A percentile compares a stretch with the other conserved stretches of the same genome.
Evolutionary conservation across 2,797 vertebrate genomes (phyloP).

Genomic region (Benthosema pterotum): DNA sequence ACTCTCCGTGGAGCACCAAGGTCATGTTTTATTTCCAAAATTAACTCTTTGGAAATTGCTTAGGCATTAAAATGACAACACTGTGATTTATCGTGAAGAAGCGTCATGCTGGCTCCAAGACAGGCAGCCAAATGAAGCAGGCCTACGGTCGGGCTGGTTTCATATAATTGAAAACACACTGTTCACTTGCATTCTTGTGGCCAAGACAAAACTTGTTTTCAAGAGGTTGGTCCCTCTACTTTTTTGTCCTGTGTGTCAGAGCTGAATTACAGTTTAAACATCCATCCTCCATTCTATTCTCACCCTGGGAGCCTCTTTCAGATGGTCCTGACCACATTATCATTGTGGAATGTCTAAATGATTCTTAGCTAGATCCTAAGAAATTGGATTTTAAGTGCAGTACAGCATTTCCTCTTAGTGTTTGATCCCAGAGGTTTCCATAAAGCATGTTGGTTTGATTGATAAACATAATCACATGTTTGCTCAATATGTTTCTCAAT

Average conservation of each 20-base stretch:
- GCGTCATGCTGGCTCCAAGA: constrained; percentile 38
- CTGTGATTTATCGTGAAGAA: constrained; percentile 45
- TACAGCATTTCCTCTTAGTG: constrained; percentile 21
- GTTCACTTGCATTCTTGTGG: constrained; percentile 62
- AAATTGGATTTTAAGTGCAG: constrained; percentile 36
- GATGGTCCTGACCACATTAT: constrained; percentile 51
- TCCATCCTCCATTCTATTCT: constrained; percentile 54
- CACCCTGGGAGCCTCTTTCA: constrained; percentile 29
- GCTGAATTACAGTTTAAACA: constrained; percentile 50
- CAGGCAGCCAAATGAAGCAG: constrained; percentile 61
- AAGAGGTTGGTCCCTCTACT: constrained; percentile 50
- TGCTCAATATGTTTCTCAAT: constrained; percentile 10
- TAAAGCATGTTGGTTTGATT: constrained; percentile 42
- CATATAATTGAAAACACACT: constrained; percentile 69
- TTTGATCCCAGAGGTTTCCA: constrained; percentile 34
- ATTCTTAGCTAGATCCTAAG: constrained; percentile 38
- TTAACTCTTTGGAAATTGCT: constrained; percentile 34
- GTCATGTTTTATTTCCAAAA: constrained; percentile 50
- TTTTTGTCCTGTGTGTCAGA: constrained; percentile 51
- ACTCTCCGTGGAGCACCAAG: constrained; percentile 39
- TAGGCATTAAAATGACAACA: constrained; percentile 30
- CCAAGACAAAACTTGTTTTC: constrained; percentile 51
- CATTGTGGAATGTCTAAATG: constrained; percentile 41
- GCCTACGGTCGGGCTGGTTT: constrained; percentile 55
- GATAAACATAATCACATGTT: constrained; percentile 31